Conservation (phyloP, 1,140 invertebrate genomes). For the Magallana ariakensis region DNA sequence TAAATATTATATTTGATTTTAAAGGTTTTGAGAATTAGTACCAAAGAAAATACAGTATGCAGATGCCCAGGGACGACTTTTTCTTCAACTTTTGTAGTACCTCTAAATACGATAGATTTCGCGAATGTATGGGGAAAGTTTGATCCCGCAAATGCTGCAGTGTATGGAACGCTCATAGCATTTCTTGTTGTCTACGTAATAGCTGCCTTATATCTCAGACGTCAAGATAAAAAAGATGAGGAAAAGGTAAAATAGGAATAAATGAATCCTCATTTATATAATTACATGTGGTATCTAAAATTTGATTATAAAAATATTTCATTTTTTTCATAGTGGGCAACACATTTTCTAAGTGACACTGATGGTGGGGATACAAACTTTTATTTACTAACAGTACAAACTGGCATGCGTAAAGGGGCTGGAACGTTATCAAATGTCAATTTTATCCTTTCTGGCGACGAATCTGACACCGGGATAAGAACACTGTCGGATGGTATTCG, state of each 20-base stretch:
- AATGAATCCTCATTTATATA: neutral
- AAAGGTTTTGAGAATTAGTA: conserved; percentile 53
- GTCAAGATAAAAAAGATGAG: conserved; percentile 73
- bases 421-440: conserved; percentile 65
- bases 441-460: conserved; percentile 66
- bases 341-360: conserved; percentile 62
- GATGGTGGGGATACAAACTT: conserved; percentile 56
- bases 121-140: conserved; percentile 79
- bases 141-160: conserved; percentile 68
- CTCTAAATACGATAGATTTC: conserved; percentile 82
- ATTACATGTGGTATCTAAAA: neutral
- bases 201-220: conserved; percentile 77
- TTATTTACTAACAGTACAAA: conserved; percentile 67
- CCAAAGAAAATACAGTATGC: conserved; percentile 53
- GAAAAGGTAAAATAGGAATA: neutral
- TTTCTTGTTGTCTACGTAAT: conserved; percentile 78
- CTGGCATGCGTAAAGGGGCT: conserved; percentile 60
- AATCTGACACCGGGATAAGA: conserved; percentile 62
- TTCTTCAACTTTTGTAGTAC: conserved; percentile 75
- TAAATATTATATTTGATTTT: neutral
- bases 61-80: conserved; percentile 41
- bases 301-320: neutral
- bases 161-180: conserved; percentile 78
- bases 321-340: conserved; percentile 59
- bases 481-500: conserved; percentile 61